These are phyloP conservation scores for Strigamia maritima DNA, from an alignment of 2,888 invertebrate genomes.

Conservation along the genomic window DNA sequence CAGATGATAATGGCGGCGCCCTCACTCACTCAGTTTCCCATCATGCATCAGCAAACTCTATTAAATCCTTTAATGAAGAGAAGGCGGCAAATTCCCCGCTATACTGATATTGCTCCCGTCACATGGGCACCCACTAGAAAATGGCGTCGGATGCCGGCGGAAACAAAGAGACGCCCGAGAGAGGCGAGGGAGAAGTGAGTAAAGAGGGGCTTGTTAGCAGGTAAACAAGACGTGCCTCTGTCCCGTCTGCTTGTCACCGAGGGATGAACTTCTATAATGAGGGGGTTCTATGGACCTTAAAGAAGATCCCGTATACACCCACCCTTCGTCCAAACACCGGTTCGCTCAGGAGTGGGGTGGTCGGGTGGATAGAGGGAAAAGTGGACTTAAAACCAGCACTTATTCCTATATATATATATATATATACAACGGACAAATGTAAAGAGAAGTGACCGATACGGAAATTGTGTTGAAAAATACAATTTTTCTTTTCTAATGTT, in stretches of 20 bases:
- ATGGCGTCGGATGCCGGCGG: constrained; percentile 26
- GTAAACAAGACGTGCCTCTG: constrained; percentile 31
- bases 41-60: constrained; percentile 28
- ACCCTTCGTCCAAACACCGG: constrained; percentile 29
- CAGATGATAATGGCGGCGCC: constrained; percentile 29
- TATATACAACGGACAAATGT: not conserved
- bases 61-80: constrained; percentile 34
- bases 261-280: constrained; percentile 32
- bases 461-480: too few species aligned
- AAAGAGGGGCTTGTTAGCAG: constrained; percentile 34
- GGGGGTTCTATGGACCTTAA: constrained; percentile 28
- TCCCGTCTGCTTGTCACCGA: constrained; percentile 34
- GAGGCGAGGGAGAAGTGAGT: constrained; percentile 16
- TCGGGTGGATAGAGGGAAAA: not conserved
- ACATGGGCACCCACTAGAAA: not conserved
- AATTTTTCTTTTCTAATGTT: too few species aligned
- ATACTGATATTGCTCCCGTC: not conserved
- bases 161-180: constrained; percentile 26
- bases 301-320: constrained; percentile 30
- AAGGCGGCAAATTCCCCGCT: constrained; percentile 8
- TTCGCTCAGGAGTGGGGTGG: not conserved
- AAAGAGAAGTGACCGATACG: too few species aligned
- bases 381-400: not conserved
- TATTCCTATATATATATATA: not conserved
- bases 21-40: constrained; percentile 30